A percentile compares a stretch with the other conserved stretches of the same genome.
These are phyloP conservation scores for Slavum lentiscoides DNA, from an alignment of 2,888 invertebrate species.

Conservation along the genomic window DNA sequence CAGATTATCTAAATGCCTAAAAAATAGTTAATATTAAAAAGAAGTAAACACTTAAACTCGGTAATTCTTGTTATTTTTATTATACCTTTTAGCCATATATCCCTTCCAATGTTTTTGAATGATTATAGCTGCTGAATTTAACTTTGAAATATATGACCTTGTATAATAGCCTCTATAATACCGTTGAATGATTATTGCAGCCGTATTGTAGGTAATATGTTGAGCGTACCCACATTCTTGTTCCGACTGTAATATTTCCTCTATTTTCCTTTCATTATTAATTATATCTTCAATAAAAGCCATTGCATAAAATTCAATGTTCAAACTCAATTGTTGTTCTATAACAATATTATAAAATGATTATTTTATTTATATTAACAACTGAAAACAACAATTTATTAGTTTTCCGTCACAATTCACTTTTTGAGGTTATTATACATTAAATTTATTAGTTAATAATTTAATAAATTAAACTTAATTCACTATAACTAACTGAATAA, in stretches of 20 bases:
- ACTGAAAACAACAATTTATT: constrained; percentile 25
- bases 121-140: constrained; percentile 33
- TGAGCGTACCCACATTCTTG: not conserved
- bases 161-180: constrained; percentile 38
- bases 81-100: constrained; percentile 30
- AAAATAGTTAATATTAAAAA: not conserved
- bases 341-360: not conserved
- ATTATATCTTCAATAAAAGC: constrained; percentile 33
- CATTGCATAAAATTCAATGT: constrained; percentile 6
- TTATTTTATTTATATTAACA: constrained; percentile 15
- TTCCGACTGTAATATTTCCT: constrained; percentile 18
- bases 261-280: not conserved
- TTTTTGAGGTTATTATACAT: too few relatives aligned
- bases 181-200: constrained; percentile 35
- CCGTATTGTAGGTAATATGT: not conserved
- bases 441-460: too few relatives aligned
- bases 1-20: constrained; percentile 23
- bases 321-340: not conserved
- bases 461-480: too few relatives aligned
- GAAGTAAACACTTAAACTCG: not conserved
- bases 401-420: not conserved
- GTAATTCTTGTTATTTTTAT: not conserved
- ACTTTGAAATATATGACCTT: constrained; percentile 7
- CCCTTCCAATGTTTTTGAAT: constrained; percentile 31
- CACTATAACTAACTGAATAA: too few relatives aligned